These are phyloP conservation scores for Acleris laterana DNA, from an alignment of 2,888 invertebrate genomes.

Conservation along the genomic window DNA sequence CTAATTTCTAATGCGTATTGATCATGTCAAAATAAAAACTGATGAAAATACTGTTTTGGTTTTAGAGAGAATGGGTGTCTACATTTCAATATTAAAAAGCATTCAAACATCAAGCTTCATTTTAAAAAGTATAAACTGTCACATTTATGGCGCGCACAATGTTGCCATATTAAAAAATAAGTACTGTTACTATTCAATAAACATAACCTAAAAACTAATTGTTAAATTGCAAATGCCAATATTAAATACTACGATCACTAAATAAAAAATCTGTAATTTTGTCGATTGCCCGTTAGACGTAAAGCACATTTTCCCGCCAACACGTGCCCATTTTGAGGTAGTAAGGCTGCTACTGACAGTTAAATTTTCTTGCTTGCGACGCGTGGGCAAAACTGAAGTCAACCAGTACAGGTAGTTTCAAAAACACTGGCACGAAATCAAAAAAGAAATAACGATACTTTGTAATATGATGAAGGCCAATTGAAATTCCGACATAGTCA, in stretches of 20 bases:
- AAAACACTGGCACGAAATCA: no score
- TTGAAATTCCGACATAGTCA: no score
- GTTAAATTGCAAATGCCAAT: slow-evolving; percentile 36
- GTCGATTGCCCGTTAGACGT: slow-evolving; percentile 24
- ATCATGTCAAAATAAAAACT: slow-evolving; percentile 7
- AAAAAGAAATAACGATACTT: no score
- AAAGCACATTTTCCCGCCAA: not conserved
- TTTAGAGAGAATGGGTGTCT: not conserved
- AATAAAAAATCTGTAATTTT: slow-evolving; percentile 25
- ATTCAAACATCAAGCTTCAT: slow-evolving; percentile 5
- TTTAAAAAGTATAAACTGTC: slow-evolving; percentile 20
- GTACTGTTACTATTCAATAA: slow-evolving; percentile 31
- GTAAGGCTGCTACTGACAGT: not conserved
- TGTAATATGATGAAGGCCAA: no score
- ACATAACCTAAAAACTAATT: slow-evolving; percentile 29
- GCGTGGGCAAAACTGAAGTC: no score
- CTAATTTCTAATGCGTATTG: not conserved
- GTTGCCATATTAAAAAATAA: slow-evolving; percentile 48
- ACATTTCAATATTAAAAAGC: slow-evolving; percentile 1
- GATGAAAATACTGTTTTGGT: slow-evolving; percentile 30
- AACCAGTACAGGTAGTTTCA: no score
- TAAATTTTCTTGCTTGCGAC: no score
- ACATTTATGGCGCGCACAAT: slow-evolving; percentile 37
- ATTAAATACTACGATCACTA: slow-evolving; percentile 24
- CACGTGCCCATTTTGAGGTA: slow-evolving; percentile 15